Percentiles rank a stretch among this genome's conserved stretches.
phyloP scores from a whole-genome alignment of 2,888 invertebrate species.

The Limenitis camilla region DNA sequence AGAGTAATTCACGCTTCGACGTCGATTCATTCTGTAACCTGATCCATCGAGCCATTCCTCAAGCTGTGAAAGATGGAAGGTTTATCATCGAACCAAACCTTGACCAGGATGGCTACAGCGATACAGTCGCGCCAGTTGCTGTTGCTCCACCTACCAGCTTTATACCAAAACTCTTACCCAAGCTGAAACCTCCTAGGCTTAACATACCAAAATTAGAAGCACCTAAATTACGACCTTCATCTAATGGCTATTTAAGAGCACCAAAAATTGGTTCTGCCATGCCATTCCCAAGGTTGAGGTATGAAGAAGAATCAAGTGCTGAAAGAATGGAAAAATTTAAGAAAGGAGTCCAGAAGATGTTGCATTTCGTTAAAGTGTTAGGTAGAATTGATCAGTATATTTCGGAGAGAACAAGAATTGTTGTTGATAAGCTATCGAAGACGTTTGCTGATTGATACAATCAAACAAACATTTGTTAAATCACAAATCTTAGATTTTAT shows the following conservation, averaged over 20 bases:
- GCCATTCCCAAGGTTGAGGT: slow-evolving; percentile 34
- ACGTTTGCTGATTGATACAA: slow-evolving; percentile 43
- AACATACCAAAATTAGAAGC: slow-evolving; percentile 44
- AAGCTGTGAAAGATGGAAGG: slow-evolving; percentile 52
- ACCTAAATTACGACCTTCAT: slow-evolving; percentile 31
- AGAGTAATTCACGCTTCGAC: slow-evolving; percentile 32
- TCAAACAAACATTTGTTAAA: background rate
- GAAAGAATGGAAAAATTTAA: slow-evolving; percentile 61
- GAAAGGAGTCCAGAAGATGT: slow-evolving; percentile 61
- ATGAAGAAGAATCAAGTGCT: slow-evolving; percentile 50
- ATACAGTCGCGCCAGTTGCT: slow-evolving; percentile 41
- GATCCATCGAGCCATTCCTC: slow-evolving; percentile 55
- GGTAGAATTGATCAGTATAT: slow-evolving; percentile 61
- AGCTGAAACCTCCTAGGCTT: slow-evolving; percentile 41
- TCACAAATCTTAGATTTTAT: background rate
- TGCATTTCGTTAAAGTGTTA: slow-evolving; percentile 59
- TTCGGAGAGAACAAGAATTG: slow-evolving; percentile 56
- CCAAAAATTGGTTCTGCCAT: slow-evolving; percentile 47
- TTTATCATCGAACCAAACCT: slow-evolving; percentile 43
- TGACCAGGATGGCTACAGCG: slow-evolving; percentile 47
- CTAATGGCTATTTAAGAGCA: slow-evolving; percentile 25
- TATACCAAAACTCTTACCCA: slow-evolving; percentile 39
- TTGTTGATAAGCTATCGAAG: slow-evolving; percentile 58
- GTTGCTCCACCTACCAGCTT: slow-evolving; percentile 51
- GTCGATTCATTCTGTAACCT: slow-evolving; percentile 53